Evolutionary conservation across 2,797 vertebrate species (phyloP), one percentile per base, ranked within the genome.

Genomic region (Eulemur albifrons): DNA sequence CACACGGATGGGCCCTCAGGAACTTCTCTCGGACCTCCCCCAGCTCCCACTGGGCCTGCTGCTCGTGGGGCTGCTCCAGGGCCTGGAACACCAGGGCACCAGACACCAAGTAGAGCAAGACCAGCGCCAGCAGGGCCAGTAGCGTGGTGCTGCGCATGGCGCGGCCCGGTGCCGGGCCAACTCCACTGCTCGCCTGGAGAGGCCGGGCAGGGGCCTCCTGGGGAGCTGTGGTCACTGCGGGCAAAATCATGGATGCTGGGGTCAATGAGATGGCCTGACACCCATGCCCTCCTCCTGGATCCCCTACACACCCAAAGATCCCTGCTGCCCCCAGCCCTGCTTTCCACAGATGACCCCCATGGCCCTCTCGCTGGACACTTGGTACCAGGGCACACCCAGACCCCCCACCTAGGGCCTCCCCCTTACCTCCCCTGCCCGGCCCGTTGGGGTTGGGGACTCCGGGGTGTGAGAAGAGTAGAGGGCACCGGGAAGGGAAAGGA

Each of bases 71-170:
- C 61, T 98, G 93, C 97, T 99, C 99, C 97, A 99, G 98, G 75
- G 98, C 98, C 92, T 98, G 98, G 97, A 99, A 99, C 95, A 99
- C 98, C 90, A 99, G 98, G 4, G 99, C 99, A 2, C 99, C 99
- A 38, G 99, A 98, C 84, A 99, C 99, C 98, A 99, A 98, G 98
- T 99, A 99, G 73, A 99, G 97, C 95, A 99, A 98, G 95, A 99
- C 99, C 54, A 99, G 98, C 0, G 98, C 96, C 97, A 99, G 97
- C 96, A 99, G 98, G 43, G 99, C 99, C 97, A 99, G 95, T 35
- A 99, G 99, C 2, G 99, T 99, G 97, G 98, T 98, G 97, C 98
- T 98, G 77, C 99, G 99, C 99, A 99, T 99, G 97, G 98, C 97
- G 97, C 98, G 97, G 2, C 96, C 92, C n/a, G 96, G 52, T 50